Base-by-base conservation (phyloP, 1,140 invertebrate species). In the Cyphomyrmex costatus region DNA sequence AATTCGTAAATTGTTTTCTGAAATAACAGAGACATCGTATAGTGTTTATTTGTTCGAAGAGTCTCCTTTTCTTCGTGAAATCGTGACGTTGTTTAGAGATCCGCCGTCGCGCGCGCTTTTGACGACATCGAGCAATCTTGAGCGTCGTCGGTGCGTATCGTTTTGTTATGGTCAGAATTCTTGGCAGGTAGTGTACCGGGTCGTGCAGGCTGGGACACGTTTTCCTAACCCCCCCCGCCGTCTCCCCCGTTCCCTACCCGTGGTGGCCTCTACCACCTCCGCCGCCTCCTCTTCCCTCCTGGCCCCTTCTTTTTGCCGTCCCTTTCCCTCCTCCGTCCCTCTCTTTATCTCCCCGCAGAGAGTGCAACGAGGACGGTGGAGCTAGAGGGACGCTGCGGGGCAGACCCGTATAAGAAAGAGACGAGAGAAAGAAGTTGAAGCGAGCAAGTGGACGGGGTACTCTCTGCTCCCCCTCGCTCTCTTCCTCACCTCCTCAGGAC, bases 131-230 rank as follows among this genome's bases (percentile, higher is more conserved):
- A 49, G 74, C 74, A 70, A 86, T 83, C 73, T 74, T 74, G 53
- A 58, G 36, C 27, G 33, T n/a, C n/a, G n/a, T 21, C 2, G 53
- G 53, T 56, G 79, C 36, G 27, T 73, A 49, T 21, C 27, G 68
- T 73, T 74, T 83, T 94, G 93, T 94, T 94, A 93, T 94, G 93
- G 92, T 94, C 86, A 86, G 91, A 94, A 94, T 86, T 94, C 85
- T 87, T 90, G 90, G 76, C 71, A 60, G 61, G 24, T 93, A 93
- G 87, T 94, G 94, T 94, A 94, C 93, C 90, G 71, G 91, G 88
- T 93, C 93, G 92, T 94, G 93, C 93, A 93, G 91, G 93, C 92
- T 91, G 89, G 89, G 93, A 94, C 93, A 94, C 93, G 92, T 94
- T 94, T 93, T 92, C 92, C 92, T 92, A 92, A 92, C 92, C 86